Evolutionary conservation across 2,113 vertebrate genomes (phyloP), one percentile per base, ranked within the genome.

Genomic region (Mus spicilegus): DNA sequence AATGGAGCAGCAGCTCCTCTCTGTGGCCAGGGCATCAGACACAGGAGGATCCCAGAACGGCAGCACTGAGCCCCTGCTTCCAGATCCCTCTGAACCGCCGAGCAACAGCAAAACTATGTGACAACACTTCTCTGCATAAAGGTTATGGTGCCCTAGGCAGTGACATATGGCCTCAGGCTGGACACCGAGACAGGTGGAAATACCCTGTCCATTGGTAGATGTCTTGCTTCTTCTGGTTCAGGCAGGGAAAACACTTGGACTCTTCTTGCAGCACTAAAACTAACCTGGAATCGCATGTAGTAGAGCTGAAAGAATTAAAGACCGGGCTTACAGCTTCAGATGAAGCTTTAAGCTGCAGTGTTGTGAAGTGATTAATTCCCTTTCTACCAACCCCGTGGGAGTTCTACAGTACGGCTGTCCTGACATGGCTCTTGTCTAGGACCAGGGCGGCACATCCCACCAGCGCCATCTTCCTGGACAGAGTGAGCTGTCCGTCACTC

Each of bases 301-400:
- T 70, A 86, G 92, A 76, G 69, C 81, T 73, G 92, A 91, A 96
- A 94, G 96, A 98, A 96, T 97, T 96, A 97, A 98, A 97, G 96
- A 42, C 26, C 88, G 86, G 16, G 92, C 95, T 95, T 93, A 72
- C 42, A 80, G 97, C 93, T 89, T 65, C 33, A 92, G 97, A 92
- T 26, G 81, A 92, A 97, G 97, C 94, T 97, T 90, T 96, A 95
- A 96, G 96, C 95, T 97, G 24, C 93, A 30, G 28, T 95, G 95
- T 46, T 77, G 8, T 96, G 73, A 96, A 75, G 54, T 8, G 72
- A 91, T 69, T 90, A 85, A 46, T 95, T 96, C 46, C 89, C 65
- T 92, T 86, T 94, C 70, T 93, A 54, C 78, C 96, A 82, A 85
- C 30, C n/a, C 95, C 72, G 0, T 0, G 46, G 76, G 81, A 26